phyloP scores from a whole-genome alignment of 2,113 vertebrate genomes.

The Eptesicus fuscus region DNA sequence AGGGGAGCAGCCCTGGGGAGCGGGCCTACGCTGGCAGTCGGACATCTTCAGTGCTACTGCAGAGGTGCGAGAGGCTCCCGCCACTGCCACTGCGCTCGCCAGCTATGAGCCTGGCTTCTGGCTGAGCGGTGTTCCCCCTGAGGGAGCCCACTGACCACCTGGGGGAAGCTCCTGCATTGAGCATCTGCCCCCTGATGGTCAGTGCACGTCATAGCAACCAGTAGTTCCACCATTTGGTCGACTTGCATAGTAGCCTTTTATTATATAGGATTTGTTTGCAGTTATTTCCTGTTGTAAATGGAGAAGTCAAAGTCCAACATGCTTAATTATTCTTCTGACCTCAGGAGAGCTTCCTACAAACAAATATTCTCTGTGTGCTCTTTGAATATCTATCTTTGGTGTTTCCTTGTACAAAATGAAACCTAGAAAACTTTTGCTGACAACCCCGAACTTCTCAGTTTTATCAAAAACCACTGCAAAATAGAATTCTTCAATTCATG shows the following conservation, averaged over 20 bases:
- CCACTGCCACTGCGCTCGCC: too few relatives aligned
- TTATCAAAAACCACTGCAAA: background rate
- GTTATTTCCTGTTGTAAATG: background rate
- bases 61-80: too few relatives aligned
- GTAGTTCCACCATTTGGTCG: accelerated
- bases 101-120: too few relatives aligned
- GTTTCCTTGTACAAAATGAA: background rate
- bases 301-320: background rate
- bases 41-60: too few relatives aligned
- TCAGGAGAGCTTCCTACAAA: background rate
- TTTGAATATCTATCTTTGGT: background rate
- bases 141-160: too few relatives aligned
- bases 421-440: background rate
- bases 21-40: too few relatives aligned
- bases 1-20: too few relatives aligned
- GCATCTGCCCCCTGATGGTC: too few relatives aligned
- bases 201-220: too few relatives aligned
- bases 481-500: background rate
- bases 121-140: too few relatives aligned
- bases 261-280: background rate
- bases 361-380: background rate
- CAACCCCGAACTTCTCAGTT: background rate
- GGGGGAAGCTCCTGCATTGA: too few relatives aligned
- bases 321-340: background rate
- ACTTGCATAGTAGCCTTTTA: too few relatives aligned